Conservation (phyloP, 2,113 vertebrate species). For the Trichechus manatus region DNA sequence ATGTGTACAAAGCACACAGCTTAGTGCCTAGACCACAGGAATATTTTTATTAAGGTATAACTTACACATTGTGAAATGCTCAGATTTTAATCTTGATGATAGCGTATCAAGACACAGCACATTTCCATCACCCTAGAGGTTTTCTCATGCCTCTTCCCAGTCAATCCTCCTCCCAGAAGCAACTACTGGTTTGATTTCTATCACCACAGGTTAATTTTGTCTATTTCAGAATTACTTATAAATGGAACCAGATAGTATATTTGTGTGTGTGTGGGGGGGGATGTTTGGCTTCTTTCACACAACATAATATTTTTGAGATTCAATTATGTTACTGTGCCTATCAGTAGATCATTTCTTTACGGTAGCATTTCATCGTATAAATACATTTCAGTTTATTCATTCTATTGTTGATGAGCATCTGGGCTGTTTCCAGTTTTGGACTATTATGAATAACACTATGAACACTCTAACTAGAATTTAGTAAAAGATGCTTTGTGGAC, state of each 20-base stretch:
- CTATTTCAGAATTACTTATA: not conserved
- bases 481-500: not conserved
- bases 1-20: not conserved
- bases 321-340: not conserved
- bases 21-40: not conserved
- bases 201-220: not conserved
- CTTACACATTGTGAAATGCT: not conserved
- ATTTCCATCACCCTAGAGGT: not conserved
- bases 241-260: not conserved
- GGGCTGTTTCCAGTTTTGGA: not conserved
- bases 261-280: not conserved
- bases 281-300: not conserved
- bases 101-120: not conserved
- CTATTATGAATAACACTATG: not conserved
- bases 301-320: not conserved
- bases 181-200: not conserved
- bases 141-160: not conserved
- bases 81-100: not conserved
- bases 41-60: not conserved
- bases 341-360: not conserved
- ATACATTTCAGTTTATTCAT: not conserved
- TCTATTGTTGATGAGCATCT: not conserved
- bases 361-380: not conserved
- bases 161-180: not conserved
- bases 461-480: slow-evolving; percentile 7